Evolutionary conservation across 1,140 invertebrate species (phyloP).

Genomic region (Lepidotrigona ventralis): DNA sequence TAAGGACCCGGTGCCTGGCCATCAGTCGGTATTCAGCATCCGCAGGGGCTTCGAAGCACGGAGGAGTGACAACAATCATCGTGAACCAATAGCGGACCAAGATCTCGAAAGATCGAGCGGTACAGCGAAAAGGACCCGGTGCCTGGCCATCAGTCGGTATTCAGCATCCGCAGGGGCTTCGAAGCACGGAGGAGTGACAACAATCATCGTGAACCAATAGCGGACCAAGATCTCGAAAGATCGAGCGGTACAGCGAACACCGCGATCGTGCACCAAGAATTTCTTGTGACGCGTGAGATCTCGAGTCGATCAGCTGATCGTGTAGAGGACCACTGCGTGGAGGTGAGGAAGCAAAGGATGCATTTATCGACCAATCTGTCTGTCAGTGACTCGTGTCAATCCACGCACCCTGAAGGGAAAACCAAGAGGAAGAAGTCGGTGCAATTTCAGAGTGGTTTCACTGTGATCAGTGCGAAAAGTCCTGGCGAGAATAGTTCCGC

Average conservation of each 20-base stretch:
- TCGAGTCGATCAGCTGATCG: background rate
- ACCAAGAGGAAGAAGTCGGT: conserved; percentile 69
- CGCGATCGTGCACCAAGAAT: no score
- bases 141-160: conserved; percentile 17
- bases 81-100: background rate
- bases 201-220: background rate
- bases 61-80: background rate
- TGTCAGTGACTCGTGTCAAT: background rate
- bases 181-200: background rate
- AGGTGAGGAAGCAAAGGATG: background rate
- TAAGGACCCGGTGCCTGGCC: conserved; percentile 5
- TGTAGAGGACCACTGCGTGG: background rate
- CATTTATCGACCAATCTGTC: background rate
- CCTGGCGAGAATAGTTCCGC: conserved; percentile 14
- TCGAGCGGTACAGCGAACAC: background rate
- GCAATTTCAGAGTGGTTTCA: conserved; percentile 71
- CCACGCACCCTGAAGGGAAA: background rate
- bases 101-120: background rate
- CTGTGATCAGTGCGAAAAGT: conserved; percentile 53
- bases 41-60: conserved; percentile 7
- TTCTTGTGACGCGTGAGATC: background rate
- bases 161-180: conserved; percentile 19
- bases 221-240: background rate
- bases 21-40: conserved; percentile 22
- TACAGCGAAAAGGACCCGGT: conserved; percentile 4